Evolutionary conservation across 2,888 invertebrate genomes (phyloP), one percentile per base, ranked within the genome.

Genomic region (Chrysotoxum bicinctum): DNA sequence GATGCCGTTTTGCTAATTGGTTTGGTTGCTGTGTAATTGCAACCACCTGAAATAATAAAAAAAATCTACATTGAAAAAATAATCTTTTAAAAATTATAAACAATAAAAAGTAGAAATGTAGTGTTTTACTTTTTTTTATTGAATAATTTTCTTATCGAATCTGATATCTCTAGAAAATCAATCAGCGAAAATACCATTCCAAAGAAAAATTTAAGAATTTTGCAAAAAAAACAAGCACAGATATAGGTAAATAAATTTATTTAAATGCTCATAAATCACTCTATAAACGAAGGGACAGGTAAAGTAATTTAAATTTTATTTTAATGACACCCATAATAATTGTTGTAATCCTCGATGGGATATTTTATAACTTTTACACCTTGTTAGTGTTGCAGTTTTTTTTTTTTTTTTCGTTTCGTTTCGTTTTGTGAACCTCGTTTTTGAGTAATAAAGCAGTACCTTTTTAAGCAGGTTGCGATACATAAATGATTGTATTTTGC

Each of bases 1-100:
- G 85, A 68, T 73, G 87, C 87, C 87, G 87, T 87, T 84, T 87
- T 87, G 87, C 68, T 87, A 76, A 79, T 80, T 83, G 69, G 50
- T 87, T 83, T 84, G 87, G 87, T 87, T 84, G 87, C 87, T 69
- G 40, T 73, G 45, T 48, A 37, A 87, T 73, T 79, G 87, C 87
- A 87, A 87, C 87, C 87, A 84, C 84, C 87, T 87, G 69, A 7
- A 82, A 82, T 16, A 23, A 60, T 45, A 48, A 54, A 23, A 75
- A n/a, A 54, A 48, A 26, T 23, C 21, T 2, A 9, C 0, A 26
- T 50, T 12, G 19, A 48, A 48, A 26, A 16, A 62, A 62, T 62
- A 37, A 32, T 16, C 16, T 43, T 2, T 16, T 43, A 1, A 37
- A 7, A 43, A 48, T 5, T 21, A 21, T 21, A 19, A 19, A 9